A percentile compares a stretch with the other conserved stretches of the same genome.
phyloP scores from a whole-genome alignment of 2,113 vertebrate genomes.

The Poeciliopsis retropinna region DNA sequence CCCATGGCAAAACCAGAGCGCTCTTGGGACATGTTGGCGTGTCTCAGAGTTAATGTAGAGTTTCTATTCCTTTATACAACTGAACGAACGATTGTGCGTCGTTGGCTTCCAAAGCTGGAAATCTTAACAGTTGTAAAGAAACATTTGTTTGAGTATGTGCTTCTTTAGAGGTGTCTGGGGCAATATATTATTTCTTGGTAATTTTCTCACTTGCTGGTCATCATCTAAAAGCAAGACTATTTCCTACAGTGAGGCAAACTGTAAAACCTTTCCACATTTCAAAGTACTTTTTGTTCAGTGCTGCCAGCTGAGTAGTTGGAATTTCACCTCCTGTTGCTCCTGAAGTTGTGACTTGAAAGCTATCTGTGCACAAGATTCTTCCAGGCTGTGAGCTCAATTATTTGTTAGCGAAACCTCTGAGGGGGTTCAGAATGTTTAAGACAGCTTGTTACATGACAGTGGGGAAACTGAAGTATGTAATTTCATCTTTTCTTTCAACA shows the following conservation, averaged over 20 bases:
- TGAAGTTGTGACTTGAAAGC: conserved; percentile 30
- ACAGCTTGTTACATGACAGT: conserved; percentile 9
- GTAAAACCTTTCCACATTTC: conserved; percentile 4
- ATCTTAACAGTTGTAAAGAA: conserved; percentile 17
- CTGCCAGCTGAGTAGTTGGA: conserved; percentile 16
- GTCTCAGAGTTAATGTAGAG: conserved; percentile 22
- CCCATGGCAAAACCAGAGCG: conserved; percentile 45
- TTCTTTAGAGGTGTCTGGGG: not conserved
- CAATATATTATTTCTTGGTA: not conserved
- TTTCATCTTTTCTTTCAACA: conserved; percentile 57
- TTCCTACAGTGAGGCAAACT: conserved; percentile 12
- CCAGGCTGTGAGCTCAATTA: conserved; percentile 20
- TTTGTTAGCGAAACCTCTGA: conserved; percentile 32
- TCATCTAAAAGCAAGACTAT: not conserved
- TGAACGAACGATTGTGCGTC: conserved; percentile 5
- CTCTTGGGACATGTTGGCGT: conserved; percentile 33
- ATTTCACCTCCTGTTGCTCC: conserved; percentile 24
- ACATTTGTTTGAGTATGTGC: not conserved
- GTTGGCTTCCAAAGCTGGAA: conserved; percentile 22
- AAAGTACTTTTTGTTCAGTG: conserved; percentile 17
- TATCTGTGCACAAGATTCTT: conserved; percentile 12
- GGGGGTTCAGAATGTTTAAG: conserved; percentile 26
- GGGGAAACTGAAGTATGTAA: conserved; percentile 48
- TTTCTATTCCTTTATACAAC: conserved; percentile 15
- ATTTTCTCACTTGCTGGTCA: not conserved